These are phyloP conservation scores for Microplitis demolitor DNA, from an alignment of 1,140 invertebrate genomes.

Conservation along the genomic window DNA sequence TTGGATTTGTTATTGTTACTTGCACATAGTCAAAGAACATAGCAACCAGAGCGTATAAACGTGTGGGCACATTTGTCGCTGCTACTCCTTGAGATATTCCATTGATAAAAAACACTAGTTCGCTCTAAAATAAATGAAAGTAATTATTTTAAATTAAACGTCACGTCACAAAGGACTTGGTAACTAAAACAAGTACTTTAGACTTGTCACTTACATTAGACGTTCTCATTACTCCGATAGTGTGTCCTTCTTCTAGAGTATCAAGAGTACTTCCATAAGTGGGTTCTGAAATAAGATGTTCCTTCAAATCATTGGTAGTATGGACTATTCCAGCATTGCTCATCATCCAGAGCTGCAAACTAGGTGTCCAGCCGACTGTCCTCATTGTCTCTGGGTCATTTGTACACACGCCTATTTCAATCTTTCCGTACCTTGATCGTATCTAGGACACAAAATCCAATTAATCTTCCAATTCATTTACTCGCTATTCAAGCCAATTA, in stretches of 20 bases:
- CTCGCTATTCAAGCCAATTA: too few species aligned
- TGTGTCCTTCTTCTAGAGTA: conserved; percentile 82
- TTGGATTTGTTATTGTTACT: conserved; percentile 69
- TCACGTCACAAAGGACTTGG: too few species aligned
- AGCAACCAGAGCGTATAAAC: conserved; percentile 86
- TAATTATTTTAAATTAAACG: background rate
- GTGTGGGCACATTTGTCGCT: conserved; percentile 74
- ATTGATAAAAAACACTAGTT: conserved; percentile 89
- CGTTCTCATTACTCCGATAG: conserved; percentile 81
- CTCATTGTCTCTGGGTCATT: conserved; percentile 81
- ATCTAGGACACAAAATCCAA: conserved; percentile 58
- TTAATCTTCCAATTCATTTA: background rate
- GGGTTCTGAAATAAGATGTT: conserved; percentile 73
- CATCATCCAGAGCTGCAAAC: conserved; percentile 89
- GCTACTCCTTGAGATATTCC: conserved; percentile 87
- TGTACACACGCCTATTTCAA: conserved; percentile 90
- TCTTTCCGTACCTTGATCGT: conserved; percentile 85
- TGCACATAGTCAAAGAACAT: conserved; percentile 93
- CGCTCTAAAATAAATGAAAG: conserved; percentile 64
- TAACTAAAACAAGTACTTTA: too few species aligned
- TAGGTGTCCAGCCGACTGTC: conserved; percentile 82
- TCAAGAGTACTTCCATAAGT: conserved; percentile 85
- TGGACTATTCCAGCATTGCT: conserved; percentile 83
- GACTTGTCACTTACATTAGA: conserved; percentile 65
- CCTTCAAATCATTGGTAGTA: conserved; percentile 62